Percentiles rank a stretch among this genome's conserved stretches.
Evolutionary conservation across 2,888 invertebrate species (phyloP).

Genomic region (Caenorhabditis plicata): DNA sequence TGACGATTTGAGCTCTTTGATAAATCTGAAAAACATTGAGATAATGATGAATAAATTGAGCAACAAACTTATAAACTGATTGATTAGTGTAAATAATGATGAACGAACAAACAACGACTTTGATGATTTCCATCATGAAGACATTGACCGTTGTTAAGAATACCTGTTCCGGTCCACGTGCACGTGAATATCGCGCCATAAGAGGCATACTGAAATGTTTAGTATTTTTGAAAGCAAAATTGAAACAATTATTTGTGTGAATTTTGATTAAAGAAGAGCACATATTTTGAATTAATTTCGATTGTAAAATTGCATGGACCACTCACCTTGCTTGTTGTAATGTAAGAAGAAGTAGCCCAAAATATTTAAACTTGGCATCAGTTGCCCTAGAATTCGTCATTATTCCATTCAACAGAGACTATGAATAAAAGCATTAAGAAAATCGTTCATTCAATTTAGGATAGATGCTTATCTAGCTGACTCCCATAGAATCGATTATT

Average conservation of each 20-base stretch:
- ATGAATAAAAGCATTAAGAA: no score
- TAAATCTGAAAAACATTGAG: conserved; percentile 38
- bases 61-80: conserved; percentile 41
- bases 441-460: no score
- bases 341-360: conserved; percentile 53
- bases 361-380: conserved; percentile 51
- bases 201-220: conserved; percentile 59
- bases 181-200: conserved; percentile 59
- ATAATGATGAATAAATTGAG: neutral
- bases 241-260: neutral
- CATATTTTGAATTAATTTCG: no score
- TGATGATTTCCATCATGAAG: conserved; percentile 63
- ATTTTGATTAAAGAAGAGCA: neutral
- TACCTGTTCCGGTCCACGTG: conserved; percentile 46
- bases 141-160: conserved; percentile 65
- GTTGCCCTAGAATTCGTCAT: no score
- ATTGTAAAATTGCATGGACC: neutral
- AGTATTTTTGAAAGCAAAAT: neutral
- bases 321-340: conserved; percentile 59
- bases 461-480: no score
- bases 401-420: no score
- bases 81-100: conserved; percentile 49
- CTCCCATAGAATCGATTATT: no score
- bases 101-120: conserved; percentile 49
- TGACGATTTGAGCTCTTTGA: conserved; percentile 36